Evolutionary conservation across 2,113 vertebrate genomes (phyloP), one percentile per base, ranked within the genome.

Genomic region (Ameiurus melas): DNA sequence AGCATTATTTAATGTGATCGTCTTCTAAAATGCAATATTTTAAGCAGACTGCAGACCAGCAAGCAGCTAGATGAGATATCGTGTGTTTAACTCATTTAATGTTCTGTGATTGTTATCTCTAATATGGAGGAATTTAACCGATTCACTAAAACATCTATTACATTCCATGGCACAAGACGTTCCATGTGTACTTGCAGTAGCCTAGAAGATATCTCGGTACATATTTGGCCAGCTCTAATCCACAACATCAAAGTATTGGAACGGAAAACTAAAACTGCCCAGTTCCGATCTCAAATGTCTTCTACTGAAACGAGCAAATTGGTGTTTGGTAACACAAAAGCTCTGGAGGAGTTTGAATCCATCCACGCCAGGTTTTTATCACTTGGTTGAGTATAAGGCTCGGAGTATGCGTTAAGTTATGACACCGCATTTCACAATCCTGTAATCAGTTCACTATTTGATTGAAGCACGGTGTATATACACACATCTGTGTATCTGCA

Each of bases 381-480:
- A 82, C 79, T 16, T 60, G 55, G 78, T 10, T 80, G n/a, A 80
- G 78, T 57, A 30, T 22, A 81, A 81, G 8, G 5, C n/a, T 36
- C n/a, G 1, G 30, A 36, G 9, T 36, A 81, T 36, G 19, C 30
- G 27, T 80, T 36, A 39, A 82, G 17, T 36, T 36, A 13, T 82
- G 79, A 25, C 19, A 82, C 27, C n/a, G 6, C 27, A 53, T 30
- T 79, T 55, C 16, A 19, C 55, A 25, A 22, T 58, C 79, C 55
- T 82, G 30, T 82, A 60, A 82, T 82, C 79, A 58, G 55, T 58
- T 60, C n/a, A 60, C 55, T 78, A n/a, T 27, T 51, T 36, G 79
- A 82, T 36, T 81, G 53, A 81, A 82, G 79, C 53, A 12, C 30
- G 36, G 30, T 47, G 43, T 60, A 36, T 25, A 58, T 58, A 81